These are phyloP conservation scores for Rhinoraja longicauda DNA, from an alignment of 2,797 vertebrate species.

Conservation along the genomic window DNA sequence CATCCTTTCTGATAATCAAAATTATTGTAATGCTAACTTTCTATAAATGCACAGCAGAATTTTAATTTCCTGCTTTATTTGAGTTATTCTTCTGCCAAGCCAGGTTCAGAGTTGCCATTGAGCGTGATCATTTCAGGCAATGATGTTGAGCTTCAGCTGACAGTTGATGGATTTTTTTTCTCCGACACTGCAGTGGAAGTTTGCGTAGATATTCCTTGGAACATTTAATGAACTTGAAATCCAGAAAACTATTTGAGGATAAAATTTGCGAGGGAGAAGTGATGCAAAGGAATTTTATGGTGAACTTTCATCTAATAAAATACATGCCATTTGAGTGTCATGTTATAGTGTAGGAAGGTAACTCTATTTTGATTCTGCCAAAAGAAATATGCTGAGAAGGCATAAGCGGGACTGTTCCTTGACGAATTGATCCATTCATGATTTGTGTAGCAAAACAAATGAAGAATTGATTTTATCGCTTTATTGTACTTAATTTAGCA, in stretches of 20 bases:
- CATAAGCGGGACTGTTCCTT: background rate
- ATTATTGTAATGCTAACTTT: background rate
- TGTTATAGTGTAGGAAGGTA: background rate
- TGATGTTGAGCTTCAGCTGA: background rate
- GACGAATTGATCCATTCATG: background rate
- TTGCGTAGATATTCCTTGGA: background rate
- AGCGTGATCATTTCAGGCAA: background rate
- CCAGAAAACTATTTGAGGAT: background rate
- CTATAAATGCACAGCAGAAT: background rate
- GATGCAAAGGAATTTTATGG: background rate
- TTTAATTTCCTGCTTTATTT: background rate
- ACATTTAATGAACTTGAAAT: background rate
- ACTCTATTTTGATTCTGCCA: background rate
- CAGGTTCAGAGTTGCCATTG: no score
- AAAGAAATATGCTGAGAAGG: background rate
- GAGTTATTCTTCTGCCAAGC: background rate
- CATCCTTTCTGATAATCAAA: background rate
- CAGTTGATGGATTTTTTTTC: background rate
- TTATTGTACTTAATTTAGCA: constrained; percentile 33
- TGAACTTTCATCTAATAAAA: background rate
- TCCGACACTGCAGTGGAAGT: background rate
- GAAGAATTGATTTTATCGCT: constrained; percentile 22
- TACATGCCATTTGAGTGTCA: background rate
- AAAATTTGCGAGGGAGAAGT: no score
- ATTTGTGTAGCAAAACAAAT: background rate